phyloP scores from a whole-genome alignment of 2,113 vertebrate genomes.

The Rhea pennata region DNA sequence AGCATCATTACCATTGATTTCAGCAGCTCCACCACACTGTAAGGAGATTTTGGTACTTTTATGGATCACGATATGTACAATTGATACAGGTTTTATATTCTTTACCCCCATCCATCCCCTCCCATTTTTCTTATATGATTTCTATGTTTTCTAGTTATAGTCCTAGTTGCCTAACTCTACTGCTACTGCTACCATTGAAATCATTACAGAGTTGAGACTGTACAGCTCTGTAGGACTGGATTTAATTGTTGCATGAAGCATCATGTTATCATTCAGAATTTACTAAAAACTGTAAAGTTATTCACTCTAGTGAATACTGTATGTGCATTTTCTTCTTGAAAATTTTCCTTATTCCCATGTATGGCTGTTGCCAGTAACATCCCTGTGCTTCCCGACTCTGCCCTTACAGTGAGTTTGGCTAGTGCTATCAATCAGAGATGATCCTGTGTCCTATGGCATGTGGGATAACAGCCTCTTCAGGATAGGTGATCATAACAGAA shows the following conservation, averaged over 20 bases:
- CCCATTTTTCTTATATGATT: background rate
- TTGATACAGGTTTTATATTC: background rate
- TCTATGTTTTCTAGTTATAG: background rate
- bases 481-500: background rate
- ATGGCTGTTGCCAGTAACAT: background rate
- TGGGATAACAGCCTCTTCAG: background rate
- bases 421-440: background rate
- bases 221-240: background rate
- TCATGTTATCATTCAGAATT: background rate
- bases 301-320: background rate
- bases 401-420: background rate
- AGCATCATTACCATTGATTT: background rate
- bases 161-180: background rate
- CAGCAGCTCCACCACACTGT: background rate
- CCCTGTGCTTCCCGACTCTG: background rate
- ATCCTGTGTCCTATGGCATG: rapidly evolving
- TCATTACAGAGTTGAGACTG: background rate
- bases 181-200: background rate
- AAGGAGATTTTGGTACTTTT: background rate
- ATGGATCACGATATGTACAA: background rate
- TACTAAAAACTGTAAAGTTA: background rate
- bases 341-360: background rate
- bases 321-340: background rate
- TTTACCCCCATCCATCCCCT: background rate
- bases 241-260: background rate